Evolutionary conservation across 1,140 invertebrate species (phyloP).

Genomic region (Caerostris extrusa): DNA sequence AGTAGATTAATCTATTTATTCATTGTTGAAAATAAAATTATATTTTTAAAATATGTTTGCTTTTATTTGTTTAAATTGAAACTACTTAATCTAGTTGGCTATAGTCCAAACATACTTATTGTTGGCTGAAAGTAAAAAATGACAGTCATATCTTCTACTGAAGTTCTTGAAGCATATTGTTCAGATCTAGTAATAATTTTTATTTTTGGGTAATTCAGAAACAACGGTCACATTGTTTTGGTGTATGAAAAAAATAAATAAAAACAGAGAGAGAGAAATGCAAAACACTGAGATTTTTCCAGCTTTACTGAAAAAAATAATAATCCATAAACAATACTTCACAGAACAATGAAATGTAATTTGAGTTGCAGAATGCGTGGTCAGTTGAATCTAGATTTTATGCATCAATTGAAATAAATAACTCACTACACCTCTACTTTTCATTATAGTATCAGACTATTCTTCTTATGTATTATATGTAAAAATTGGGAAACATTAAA

Average conservation of each 20-base stretch:
- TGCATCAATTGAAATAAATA: not conserved
- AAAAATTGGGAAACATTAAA: not conserved
- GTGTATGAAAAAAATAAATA: not conserved
- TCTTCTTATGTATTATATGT: not conserved
- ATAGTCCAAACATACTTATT: no score
- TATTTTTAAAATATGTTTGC: no score
- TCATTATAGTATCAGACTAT: not conserved
- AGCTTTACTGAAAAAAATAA: not conserved
- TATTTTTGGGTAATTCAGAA: not conserved
- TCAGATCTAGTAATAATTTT: not conserved
- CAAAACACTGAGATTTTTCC: not conserved
- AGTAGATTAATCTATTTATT: no score
- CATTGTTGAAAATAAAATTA: no score
- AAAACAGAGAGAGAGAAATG: not conserved
- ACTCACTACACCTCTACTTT: not conserved
- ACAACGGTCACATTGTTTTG: not conserved
- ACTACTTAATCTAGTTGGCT: no score
- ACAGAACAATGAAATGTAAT: not conserved
- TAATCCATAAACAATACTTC: slow-evolving; percentile 14
- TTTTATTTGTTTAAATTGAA: no score
- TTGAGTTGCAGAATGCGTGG: not conserved
- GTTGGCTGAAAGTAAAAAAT: no score
- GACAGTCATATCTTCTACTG: not conserved
- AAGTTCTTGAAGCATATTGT: not conserved
- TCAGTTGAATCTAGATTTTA: not conserved